A percentile compares a stretch with the other conserved stretches of the same genome.
Evolutionary conservation across 2,113 vertebrate genomes (phyloP).

Genomic region (Perca fluviatilis): DNA sequence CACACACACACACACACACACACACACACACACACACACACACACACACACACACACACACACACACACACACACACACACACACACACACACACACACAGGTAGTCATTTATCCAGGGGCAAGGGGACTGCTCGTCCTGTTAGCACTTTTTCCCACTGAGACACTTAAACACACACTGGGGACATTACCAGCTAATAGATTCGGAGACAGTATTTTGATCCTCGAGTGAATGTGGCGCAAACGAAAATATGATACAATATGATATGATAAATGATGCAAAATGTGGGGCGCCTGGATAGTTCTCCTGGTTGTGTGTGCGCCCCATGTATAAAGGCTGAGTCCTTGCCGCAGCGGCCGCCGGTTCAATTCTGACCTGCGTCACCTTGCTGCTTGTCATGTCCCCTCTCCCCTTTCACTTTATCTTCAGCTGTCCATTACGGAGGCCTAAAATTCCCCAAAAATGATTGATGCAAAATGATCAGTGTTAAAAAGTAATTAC

Average conservation of each 20-base stretch:
- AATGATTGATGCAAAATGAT: too few relatives aligned
- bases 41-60: slow-evolving; percentile 7
- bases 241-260: not conserved
- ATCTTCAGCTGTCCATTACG: too few relatives aligned
- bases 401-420: too few relatives aligned
- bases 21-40: not conserved
- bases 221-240: not conserved
- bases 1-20: slow-evolving; percentile 9
- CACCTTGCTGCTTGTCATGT: too few relatives aligned
- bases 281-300: too few relatives aligned
- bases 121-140: not conserved
- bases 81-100: slow-evolving; percentile 11
- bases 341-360: too few relatives aligned
- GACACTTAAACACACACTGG: not conserved
- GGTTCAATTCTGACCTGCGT: too few relatives aligned
- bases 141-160: not conserved
- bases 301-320: too few relatives aligned
- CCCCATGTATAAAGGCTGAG: too few relatives aligned
- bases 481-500: too few relatives aligned
- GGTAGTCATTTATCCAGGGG: slow-evolving; percentile 8
- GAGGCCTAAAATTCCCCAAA: too few relatives aligned
- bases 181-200: not conserved
- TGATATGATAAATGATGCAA: not conserved
- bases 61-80: too few relatives aligned
- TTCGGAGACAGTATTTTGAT: not conserved